A percentile compares a stretch with the other conserved stretches of the same genome.
phyloP scores from a whole-genome alignment of 2,113 vertebrate genomes.

The Pantherophis guttatus region DNA sequence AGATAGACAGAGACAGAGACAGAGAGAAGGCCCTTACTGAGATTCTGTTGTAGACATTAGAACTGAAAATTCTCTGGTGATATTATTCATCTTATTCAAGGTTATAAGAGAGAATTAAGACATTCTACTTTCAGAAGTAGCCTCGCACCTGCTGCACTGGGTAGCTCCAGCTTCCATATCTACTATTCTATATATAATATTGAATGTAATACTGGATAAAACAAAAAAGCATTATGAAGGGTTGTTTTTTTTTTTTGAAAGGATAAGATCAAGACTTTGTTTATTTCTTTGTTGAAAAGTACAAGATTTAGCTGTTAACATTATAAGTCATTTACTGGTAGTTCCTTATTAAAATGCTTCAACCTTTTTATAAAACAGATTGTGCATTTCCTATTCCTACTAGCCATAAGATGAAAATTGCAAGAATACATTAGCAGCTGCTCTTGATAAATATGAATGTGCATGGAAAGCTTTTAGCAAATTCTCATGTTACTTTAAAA shows the following conservation, averaged over 20 bases:
- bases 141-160: background rate
- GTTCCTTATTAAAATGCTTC: constrained; percentile 32
- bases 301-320: constrained; percentile 42
- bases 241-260: constrained; percentile 6
- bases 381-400: constrained; percentile 35
- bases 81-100: background rate
- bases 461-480: constrained; percentile 52
- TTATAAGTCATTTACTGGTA: constrained; percentile 29
- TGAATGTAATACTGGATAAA: background rate
- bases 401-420: constrained; percentile 58
- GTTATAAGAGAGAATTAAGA: background rate
- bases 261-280: constrained; percentile 14
- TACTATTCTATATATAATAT: background rate
- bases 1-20: too few relatives aligned
- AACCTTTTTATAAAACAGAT: constrained; percentile 33
- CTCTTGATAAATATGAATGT: constrained; percentile 56
- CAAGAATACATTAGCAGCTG: constrained; percentile 51
- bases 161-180: background rate
- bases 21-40: background rate
- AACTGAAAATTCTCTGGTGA: background rate
- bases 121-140: background rate
- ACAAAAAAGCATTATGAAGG: constrained; percentile 7
- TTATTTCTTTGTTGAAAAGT: constrained; percentile 29
- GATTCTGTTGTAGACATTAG: background rate
- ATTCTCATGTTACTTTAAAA: constrained; percentile 29